Base-by-base conservation (phyloP, 1,140 invertebrate genomes). In the Drosophila micromelanica region DNA sequence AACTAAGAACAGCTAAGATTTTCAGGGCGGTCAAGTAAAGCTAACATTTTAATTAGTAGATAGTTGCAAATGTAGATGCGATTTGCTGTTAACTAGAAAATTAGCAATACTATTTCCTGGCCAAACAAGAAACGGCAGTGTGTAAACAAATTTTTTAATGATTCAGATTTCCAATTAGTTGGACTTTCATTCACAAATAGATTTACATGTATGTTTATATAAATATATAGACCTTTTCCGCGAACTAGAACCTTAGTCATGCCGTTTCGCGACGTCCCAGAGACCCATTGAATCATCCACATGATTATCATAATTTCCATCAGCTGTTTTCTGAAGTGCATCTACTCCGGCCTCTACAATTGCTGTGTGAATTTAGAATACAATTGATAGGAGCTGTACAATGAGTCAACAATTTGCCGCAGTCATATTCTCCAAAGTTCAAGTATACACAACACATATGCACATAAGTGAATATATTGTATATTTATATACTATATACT, bases 321-420 rank as follows among this genome's bases (percentile, higher is more conserved):
- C 42, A 71, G 67, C 60, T 65, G 52, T 51, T 64, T 65, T 73
- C 46, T 43, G 55, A 46, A 49, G 20, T 51, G 37, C 15, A 43
- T 35, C 51, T 65, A 35, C 38, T 60, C 43, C 60, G 56, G 64
- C 48, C 59, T 43, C 59, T 43, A 64, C 61, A 86, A 86, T 80
- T 85, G 74, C 61, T 85, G 78, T 86, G 78, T 69, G 81, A 85
- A 81, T 70, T 76, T 56, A 70, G 65, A 61, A 59, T 61, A 65
- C 56, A 80, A 62, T 71, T 65, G 67, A 64, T 78, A 74, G 57
- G 45, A 43, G 61, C 57, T 56, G 38, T n/a, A 54, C 48, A 51
- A 46, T 86, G 80, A 85, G 48, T 85, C 80, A 85, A 63, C 67
- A 54, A 55, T 76, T 62, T 55, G 43, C 37, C 42, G 56, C 55